Conservation (phyloP, 2,113 vertebrate genomes). For the Colius striatus region DNA sequence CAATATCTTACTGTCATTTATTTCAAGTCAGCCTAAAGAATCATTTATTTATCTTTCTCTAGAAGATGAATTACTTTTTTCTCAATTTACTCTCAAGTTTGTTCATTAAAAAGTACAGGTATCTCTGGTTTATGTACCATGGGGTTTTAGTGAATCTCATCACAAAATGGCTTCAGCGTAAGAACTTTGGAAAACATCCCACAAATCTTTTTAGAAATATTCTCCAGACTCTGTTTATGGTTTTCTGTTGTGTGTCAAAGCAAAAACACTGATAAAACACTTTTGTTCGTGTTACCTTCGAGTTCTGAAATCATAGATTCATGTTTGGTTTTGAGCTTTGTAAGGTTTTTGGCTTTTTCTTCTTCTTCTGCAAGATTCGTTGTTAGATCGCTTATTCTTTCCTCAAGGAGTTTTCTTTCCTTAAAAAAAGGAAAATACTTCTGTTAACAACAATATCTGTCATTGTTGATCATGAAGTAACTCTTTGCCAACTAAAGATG, state of each 20-base stretch:
- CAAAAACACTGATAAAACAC: not conserved
- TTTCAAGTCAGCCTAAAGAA: not conserved
- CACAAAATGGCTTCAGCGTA: not conserved
- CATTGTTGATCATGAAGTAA: not conserved
- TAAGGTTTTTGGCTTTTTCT: slow-evolving; percentile 95
- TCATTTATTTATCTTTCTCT: not conserved
- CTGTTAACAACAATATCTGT: not conserved
- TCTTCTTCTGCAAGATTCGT: slow-evolving; percentile 95
- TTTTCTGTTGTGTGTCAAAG: not conserved
- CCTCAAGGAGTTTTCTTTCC: slow-evolving; percentile 93
- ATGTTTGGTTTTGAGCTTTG: slow-evolving; percentile 93
- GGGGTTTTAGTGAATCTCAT: not conserved
- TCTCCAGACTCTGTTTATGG: not conserved
- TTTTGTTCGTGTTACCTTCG: slow-evolving; percentile 78
- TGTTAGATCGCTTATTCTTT: slow-evolving; percentile 87
- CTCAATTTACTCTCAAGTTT: not conserved
- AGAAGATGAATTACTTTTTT: not conserved
- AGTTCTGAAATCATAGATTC: slow-evolving; percentile 98
- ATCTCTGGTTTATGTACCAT: not conserved
- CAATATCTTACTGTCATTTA: not conserved
- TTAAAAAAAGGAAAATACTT: slow-evolving; percentile 41
- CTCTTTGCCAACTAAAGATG: not conserved
- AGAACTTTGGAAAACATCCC: not conserved
- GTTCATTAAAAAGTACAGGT: not conserved
- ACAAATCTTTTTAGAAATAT: not conserved